Evolutionary conservation across 2,888 invertebrate species (phyloP), one percentile per base, ranked within the genome.

Genomic region (Drosophila cracens): DNA sequence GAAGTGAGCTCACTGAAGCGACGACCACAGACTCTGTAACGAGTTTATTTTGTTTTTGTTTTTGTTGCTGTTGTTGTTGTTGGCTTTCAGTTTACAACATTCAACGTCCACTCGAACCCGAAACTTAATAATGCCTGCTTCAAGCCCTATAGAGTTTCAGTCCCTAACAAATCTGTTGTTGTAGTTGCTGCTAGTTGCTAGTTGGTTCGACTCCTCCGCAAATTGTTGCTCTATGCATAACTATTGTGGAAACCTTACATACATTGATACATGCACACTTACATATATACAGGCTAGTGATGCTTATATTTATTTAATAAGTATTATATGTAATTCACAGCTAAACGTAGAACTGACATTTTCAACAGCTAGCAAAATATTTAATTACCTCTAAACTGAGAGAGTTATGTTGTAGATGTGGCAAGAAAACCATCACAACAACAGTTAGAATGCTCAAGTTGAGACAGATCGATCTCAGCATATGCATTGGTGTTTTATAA

Each of bases 1-100:
- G 57, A 34, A 71, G 70, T 72, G 80, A 80, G 88, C 86, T 85
- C 80, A 85, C 71, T 79, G 74, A 75, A 64, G 71, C 77, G 62
- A 59, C 54, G 13, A 56, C 36, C 5, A n/a, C 64, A 67, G 61
- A 31, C 63, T 33, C 62, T 61, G 78, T 72, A 82, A 85, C 86
- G 46, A 82, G 73, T 82, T 81, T 81, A 68, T 68, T 59, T 38
- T 31, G 51, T n/a, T 68, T 59, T 38, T 31, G 51, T n/a, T 51
- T 16, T 38, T 51, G 31, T 36, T 34, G 11, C 38, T 38, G 18
- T 61, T 40, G 40, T 29, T 27, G 27, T 27, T 40, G 40, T 40
- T 29, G 10, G 5, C 5, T 53, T 54, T 31, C 51, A 31, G 34
- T 66, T 67, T 61, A 63, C 66, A 63, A 67, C 77, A 57, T 38